Percentiles rank a stretch among this genome's conserved stretches.
Conservation (phyloP, 2,113 vertebrate genomes). For the Callithrix jacchus region DNA sequence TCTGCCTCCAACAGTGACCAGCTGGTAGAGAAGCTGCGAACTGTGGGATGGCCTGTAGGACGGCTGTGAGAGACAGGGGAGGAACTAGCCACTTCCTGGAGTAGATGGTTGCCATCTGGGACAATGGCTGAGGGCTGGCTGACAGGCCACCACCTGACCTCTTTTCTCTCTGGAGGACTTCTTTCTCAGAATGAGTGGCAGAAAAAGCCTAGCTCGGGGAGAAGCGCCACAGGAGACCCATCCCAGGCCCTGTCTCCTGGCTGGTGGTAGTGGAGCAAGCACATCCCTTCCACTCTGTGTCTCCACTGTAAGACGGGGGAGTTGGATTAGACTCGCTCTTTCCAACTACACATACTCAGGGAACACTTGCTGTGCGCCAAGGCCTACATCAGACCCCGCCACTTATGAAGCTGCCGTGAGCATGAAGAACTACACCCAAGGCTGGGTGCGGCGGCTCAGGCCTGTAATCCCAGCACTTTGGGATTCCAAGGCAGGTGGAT, state of each 20-base stretch:
- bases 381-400: neutral
- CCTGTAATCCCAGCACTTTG: too few relatives aligned
- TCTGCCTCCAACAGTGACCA: neutral
- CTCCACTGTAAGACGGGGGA: neutral
- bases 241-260: neutral
- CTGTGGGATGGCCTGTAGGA: neutral
- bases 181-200: neutral
- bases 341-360: neutral
- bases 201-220: neutral
- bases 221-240: neutral
- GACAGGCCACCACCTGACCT: neutral
- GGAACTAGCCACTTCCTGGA: neutral
- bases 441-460: too few relatives aligned
- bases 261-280: neutral
- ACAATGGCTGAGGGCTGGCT: neutral
- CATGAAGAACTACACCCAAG: neutral
- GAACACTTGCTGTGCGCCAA: neutral
- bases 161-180: neutral
- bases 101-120: neutral
- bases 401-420: neutral
- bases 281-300: neutral
- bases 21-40: neutral
- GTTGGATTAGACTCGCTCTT: neutral
- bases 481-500: too few relatives aligned
- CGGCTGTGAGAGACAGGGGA: neutral